Base-by-base conservation (phyloP, 2,888 invertebrate species). In the Himalopsyche kuldschensis region DNA sequence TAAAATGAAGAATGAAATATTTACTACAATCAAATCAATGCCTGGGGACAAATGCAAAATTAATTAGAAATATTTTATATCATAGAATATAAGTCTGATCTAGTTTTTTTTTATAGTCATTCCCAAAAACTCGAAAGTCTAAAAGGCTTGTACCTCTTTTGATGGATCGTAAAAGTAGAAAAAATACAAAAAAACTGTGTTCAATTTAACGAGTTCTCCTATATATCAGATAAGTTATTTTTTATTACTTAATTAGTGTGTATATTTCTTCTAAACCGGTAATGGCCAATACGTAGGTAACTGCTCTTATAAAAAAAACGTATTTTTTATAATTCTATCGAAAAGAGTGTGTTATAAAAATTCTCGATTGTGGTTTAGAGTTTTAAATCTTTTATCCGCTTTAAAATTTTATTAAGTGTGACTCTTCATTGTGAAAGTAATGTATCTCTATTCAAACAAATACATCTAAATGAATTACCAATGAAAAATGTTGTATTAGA, bases 221-320 rank as follows among this genome's bases (percentile, higher is more conserved):
- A 69, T 69, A 69, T 69, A 69, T 69, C 69, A 69, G 69, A 27
- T 69, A 69, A 69, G 69, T 69, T 69, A 69, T 69, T 69, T 69
- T 69, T 69, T 69, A 69, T 69, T 69, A 69, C 69, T 69, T 69
- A 69, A 69, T 69, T 69, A 69, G 69, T 69, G 69, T 69, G 69
- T 69, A 69, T 69, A 69, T 69, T 69, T 69, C 69, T 69, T 69
- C 69, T 69, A 69, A 69, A 69, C 69, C 69, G 69, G 69, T 69
- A 69, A 69, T 69, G 69, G 69, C 69, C 10, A 10, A 69, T 69
- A 63, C 30, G 69, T 69, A 69, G 30, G 2, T 69, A 69, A 30
- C 69, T 69, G 69, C 69, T 69, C 69, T 69, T 69, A 69, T 69
- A 69, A 69, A 69, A 48, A 69, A 69, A 69, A 69, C 69, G 69